Base-by-base conservation (phyloP, 2,888 invertebrate species). In the Ischnura elegans region DNA sequence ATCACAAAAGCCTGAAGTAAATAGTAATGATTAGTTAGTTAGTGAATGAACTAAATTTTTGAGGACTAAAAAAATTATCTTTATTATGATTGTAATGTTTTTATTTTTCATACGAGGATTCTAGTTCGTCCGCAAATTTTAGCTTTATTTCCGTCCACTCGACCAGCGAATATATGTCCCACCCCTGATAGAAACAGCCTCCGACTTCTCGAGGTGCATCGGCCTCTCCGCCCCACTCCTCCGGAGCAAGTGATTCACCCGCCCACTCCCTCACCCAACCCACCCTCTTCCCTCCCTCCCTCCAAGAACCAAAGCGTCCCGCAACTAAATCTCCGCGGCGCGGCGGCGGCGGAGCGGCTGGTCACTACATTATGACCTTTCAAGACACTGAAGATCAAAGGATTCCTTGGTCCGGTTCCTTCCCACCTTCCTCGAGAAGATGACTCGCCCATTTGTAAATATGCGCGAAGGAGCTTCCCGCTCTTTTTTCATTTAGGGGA, bases 351-450 rank as follows among this genome's bases (percentile, higher is more conserved):
- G n/a, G 25, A 61, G 36, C 76, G 76, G 13, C 76, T 76, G 76
- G 76, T 76, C 76, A 76, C 36, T 76, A 76, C 76, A 36, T 36
- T 76, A 76, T 76, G 76, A 76, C 76, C 76, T 76, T 76, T 76
- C 76, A 76, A 36, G n/a, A n/a, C n/a, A 29, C 76, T 13, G 36
- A 76, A 76, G 76, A 76, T 76, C 76, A 76, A 76, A 76, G 76
- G 76, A 16, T 36, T 76, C 25, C 51, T 51, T 51, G n/a, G n/a
- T n/a, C n/a, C n/a, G n/a, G n/a, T n/a, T n/a, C n/a, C n/a, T n/a
- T n/a, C n/a, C n/a, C 76, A 36, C 36, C 13, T 36, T 10, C 76
- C 19, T 76, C 36, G 76, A 36, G 61, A 76, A 36, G 36, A 76
- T 36, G 13, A 51, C 51, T 19, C 76, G 16, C 10, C 36, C 29